Evolutionary conservation across 2,113 vertebrate genomes (phyloP).

Genomic region (Xenopus tropicalis): DNA sequence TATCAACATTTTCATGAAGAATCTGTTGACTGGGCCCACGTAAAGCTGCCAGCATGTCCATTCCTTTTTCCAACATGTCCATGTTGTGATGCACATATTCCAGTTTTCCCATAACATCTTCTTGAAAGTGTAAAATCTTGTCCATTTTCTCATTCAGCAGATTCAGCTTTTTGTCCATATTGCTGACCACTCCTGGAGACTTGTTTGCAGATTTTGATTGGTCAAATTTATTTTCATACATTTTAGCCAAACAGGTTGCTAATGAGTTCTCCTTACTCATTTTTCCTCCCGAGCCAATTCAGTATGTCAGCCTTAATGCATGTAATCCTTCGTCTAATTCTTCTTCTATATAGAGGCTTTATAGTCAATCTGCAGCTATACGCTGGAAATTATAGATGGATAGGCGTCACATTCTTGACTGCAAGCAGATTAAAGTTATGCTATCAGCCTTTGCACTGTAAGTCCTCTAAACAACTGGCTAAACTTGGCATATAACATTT

Average conservation of each 20-base stretch:
- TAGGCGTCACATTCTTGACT: slow-evolving; percentile 34
- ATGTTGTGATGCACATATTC: slow-evolving; percentile 63
- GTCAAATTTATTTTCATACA: slow-evolving; percentile 64
- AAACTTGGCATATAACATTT: slow-evolving; percentile 52
- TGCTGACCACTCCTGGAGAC: slow-evolving; percentile 48
- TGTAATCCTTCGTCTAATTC: slow-evolving; percentile 26
- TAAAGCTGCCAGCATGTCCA: slow-evolving; percentile 54
- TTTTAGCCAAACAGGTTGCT: slow-evolving; percentile 57
- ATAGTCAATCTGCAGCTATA: neutral
- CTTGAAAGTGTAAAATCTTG: slow-evolving; percentile 68
- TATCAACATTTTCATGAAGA: neutral
- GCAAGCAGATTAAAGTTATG: slow-evolving; percentile 44
- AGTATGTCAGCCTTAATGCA: slow-evolving; percentile 1
- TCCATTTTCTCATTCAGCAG: slow-evolving; percentile 74
- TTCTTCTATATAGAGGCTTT: slow-evolving; percentile 8
- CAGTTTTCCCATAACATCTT: slow-evolving; percentile 68
- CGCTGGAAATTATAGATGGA: slow-evolving; percentile 12
- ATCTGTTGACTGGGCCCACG: slow-evolving; percentile 25
- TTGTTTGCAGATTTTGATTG: slow-evolving; percentile 47
- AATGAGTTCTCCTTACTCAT: slow-evolving; percentile 53
- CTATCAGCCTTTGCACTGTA: slow-evolving; percentile 56
- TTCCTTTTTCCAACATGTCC: slow-evolving; percentile 63
- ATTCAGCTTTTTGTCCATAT: slow-evolving; percentile 70
- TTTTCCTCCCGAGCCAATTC: neutral
- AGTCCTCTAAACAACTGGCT: slow-evolving; percentile 54